phyloP scores from a whole-genome alignment of 1,140 invertebrate species.

The Drosophila arizonae region DNA sequence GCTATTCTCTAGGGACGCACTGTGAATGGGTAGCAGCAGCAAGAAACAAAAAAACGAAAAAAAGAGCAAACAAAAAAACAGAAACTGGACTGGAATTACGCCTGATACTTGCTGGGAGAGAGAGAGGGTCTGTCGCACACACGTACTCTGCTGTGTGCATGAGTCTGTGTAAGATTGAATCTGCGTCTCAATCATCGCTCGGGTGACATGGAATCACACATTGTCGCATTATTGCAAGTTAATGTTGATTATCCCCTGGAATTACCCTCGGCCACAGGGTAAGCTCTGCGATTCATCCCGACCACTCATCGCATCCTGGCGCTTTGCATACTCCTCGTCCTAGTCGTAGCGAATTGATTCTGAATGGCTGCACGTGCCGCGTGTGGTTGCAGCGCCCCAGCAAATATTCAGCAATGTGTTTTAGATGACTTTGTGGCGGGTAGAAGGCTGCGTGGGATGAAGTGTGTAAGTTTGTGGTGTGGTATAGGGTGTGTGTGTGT shows the following conservation, averaged over 20 bases:
- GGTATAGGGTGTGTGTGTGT: background rate
- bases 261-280: slow-evolving; percentile 52
- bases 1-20: slow-evolving; percentile 59
- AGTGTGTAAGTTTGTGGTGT: background rate
- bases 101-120: slow-evolving; percentile 7
- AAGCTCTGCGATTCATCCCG: slow-evolving; percentile 5
- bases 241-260: slow-evolving; percentile 59
- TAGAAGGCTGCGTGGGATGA: background rate
- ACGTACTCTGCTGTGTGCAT: too few species aligned
- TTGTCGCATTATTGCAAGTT: slow-evolving; percentile 58
- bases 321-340: slow-evolving; percentile 20
- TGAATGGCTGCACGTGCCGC: slow-evolving; percentile 72
- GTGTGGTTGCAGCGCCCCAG: slow-evolving; percentile 56
- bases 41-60: background rate
- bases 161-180: slow-evolving; percentile 42
- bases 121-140: background rate
- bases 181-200: slow-evolving; percentile 56
- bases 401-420: slow-evolving; percentile 7
- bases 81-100: slow-evolving; percentile 16
- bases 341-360: slow-evolving; percentile 72
- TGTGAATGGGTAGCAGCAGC: slow-evolving; percentile 7
- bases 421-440: background rate
- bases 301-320: background rate
- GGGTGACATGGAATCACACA: slow-evolving; percentile 69
- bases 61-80: background rate